Conservation (phyloP, 2,797 vertebrate species). For the Rhinoraja longicauda region DNA sequence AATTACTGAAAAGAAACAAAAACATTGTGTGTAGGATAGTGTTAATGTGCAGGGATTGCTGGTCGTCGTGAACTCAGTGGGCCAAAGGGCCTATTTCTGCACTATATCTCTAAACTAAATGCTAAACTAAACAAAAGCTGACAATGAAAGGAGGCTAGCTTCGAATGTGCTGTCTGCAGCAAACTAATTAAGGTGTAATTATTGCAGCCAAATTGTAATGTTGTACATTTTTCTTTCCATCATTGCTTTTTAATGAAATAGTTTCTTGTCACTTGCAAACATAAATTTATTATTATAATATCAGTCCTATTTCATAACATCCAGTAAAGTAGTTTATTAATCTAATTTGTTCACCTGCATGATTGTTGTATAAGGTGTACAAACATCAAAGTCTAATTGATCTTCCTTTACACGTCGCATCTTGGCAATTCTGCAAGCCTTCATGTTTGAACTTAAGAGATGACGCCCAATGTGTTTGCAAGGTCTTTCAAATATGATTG, state of each 20-base stretch:
- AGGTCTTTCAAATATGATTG: neutral
- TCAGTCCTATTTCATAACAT: neutral
- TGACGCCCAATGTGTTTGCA: neutral
- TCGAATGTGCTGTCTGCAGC: too few species aligned
- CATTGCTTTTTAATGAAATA: neutral
- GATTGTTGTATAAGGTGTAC: too few species aligned
- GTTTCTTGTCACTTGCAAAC: neutral
- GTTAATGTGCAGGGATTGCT: too few species aligned
- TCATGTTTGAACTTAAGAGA: neutral
- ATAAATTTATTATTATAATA: neutral
- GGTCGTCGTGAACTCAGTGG: too few species aligned
- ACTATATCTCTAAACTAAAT: too few species aligned
- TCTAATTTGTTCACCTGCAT: neutral
- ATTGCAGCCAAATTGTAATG: too few species aligned
- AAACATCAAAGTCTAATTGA: neutral
- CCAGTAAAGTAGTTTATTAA: neutral
- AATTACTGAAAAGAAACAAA: slow-evolving; percentile 20
- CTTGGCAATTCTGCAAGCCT: neutral
- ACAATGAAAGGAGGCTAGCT: too few species aligned
- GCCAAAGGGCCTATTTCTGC: too few species aligned
- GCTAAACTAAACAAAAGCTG: too few species aligned
- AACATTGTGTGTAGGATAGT: too few species aligned
- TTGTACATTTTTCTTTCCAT: neutral
- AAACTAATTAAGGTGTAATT: too few species aligned
- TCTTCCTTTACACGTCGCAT: neutral